Evolutionary conservation across 1,140 invertebrate species (phyloP).

Genomic region (Temnothorax nylanderi): DNA sequence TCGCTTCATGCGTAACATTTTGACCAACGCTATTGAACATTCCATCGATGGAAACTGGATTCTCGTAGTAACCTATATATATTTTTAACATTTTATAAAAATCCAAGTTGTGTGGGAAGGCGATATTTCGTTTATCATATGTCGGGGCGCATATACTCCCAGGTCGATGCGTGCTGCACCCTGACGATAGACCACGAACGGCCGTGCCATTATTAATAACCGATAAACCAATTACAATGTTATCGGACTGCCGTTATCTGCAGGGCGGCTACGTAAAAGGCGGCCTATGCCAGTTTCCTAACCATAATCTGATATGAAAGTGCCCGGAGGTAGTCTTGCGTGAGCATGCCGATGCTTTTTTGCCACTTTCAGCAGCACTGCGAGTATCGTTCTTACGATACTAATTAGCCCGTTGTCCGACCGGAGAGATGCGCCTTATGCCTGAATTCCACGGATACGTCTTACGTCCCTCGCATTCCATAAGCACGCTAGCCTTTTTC

Average conservation of each 20-base stretch:
- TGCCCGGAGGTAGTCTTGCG: conserved; percentile 60
- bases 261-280: conserved; percentile 49
- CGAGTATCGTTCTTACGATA: conserved; percentile 51
- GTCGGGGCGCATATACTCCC: neutral
- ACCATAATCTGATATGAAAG: conserved; percentile 69
- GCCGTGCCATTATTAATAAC: conserved; percentile 74
- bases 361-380: conserved; percentile 52
- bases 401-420: conserved; percentile 67
- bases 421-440: conserved; percentile 30
- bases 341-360: conserved; percentile 61
- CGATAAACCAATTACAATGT: conserved; percentile 76
- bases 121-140: conserved; percentile 46
- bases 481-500: neutral
- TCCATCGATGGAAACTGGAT: neutral
- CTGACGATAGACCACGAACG: conserved; percentile 48
- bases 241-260: conserved; percentile 66
- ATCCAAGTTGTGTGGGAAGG: neutral
- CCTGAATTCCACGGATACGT: conserved; percentile 30
- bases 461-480: conserved; percentile 15
- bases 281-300: conserved; percentile 60
- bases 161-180: conserved; percentile 11
- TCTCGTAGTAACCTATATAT: no score
- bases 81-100: conserved; percentile 5
- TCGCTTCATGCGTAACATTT: neutral
- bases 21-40: neutral